phyloP scores from a whole-genome alignment of 2,113 vertebrate species.

The Falco punctatus region DNA sequence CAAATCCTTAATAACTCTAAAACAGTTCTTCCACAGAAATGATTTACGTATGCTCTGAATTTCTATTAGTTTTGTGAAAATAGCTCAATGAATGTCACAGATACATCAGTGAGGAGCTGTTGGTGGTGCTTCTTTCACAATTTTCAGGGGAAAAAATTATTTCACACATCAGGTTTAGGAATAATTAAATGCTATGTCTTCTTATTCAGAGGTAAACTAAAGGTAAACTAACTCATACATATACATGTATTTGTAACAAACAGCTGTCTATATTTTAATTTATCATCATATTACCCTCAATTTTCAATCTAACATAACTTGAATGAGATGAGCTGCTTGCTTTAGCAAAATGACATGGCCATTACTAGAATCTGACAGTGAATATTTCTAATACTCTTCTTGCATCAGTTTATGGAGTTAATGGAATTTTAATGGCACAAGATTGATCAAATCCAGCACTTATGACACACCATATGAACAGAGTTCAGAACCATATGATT shows the following conservation, averaged over 20 bases:
- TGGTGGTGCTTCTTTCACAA: neutral
- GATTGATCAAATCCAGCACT: neutral
- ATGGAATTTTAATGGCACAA: neutral
- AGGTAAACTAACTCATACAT: neutral
- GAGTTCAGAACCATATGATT: neutral
- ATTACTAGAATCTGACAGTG: neutral
- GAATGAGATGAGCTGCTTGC: neutral
- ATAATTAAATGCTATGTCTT: neutral
- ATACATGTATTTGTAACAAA: neutral
- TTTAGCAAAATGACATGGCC: neutral
- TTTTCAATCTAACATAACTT: neutral
- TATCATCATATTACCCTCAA: neutral
- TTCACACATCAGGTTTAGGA: neutral
- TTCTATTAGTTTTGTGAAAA: neutral
- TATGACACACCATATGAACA: neutral
- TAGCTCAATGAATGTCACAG: neutral
- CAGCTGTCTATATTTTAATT: neutral
- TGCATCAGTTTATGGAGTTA: neutral
- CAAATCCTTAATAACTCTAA: neutral
- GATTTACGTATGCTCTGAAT: neutral
- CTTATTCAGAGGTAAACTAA: neutral
- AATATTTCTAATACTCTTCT: neutral
- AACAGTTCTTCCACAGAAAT: neutral
- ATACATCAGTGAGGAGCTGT: fast-evolving
- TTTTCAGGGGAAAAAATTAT: neutral